phyloP scores from a whole-genome alignment of 1,140 invertebrate genomes.

The Phocides pigmalion region DNA sequence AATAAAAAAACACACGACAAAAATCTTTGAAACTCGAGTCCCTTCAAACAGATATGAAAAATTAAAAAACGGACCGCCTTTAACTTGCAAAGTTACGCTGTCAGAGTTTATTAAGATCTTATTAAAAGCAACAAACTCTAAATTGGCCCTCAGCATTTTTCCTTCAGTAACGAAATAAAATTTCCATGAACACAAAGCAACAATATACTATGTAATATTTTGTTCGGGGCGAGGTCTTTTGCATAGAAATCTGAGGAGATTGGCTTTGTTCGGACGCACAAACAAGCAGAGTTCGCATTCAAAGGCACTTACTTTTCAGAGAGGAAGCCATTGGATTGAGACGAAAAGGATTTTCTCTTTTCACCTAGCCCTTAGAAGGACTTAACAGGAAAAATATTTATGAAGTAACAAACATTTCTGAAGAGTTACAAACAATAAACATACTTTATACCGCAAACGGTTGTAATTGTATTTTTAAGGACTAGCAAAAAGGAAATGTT shows the following conservation, averaged over 20 bases:
- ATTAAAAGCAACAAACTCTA: slow-evolving; percentile 40
- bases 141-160: slow-evolving; percentile 61
- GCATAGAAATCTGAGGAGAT: slow-evolving; percentile 61
- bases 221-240: slow-evolving; percentile 52
- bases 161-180: slow-evolving; percentile 49
- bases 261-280: slow-evolving; percentile 60
- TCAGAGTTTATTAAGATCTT: slow-evolving; percentile 18
- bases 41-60: slow-evolving; percentile 17
- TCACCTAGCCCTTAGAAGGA: slow-evolving; percentile 7
- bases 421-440: background rate
- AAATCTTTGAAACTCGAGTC: background rate
- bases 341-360: slow-evolving; percentile 40
- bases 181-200: slow-evolving; percentile 63
- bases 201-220: slow-evolving; percentile 60
- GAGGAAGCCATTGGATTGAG: slow-evolving; percentile 43
- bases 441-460: background rate
- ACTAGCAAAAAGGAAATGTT: too few species aligned
- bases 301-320: slow-evolving; percentile 46
- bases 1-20: background rate
- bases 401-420: slow-evolving; percentile 8
- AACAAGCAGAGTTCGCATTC: slow-evolving; percentile 53
- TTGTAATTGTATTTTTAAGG: too few species aligned
- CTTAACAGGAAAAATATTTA: slow-evolving; percentile 18
- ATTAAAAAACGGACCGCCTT: slow-evolving; percentile 7
- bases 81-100: background rate